Evolutionary conservation across 2,113 vertebrate species (phyloP), one percentile per base, ranked within the genome.

Genomic region (Aviceda subcristata): DNA sequence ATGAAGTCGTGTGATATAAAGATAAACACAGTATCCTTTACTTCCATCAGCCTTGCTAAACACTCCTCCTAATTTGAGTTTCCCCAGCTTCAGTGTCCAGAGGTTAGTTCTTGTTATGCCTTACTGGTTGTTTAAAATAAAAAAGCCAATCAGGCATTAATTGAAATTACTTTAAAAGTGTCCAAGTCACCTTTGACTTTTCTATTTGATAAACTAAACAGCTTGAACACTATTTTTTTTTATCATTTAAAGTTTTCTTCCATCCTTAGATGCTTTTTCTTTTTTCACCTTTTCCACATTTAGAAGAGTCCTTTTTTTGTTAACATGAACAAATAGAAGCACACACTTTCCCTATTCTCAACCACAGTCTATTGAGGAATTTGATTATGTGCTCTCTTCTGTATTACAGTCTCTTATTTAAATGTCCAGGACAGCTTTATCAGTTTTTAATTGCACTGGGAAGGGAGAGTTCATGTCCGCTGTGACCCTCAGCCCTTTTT

Each of bases 391-490:
- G 1, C 11, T 55, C 8, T 95, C 14, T 77, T 60, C 16, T 60
- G 7, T 56, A 27, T 24, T 69, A 9, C 7, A 36, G 21, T 27
- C 8, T 4, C 24, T 62, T 66, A 13, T 39, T 63, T 50, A 80
- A 88, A 69, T 17, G 45, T 21, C 32, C 66, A 68, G 43, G 34
- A 76, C 22, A 85, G 8, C 30, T 23, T 48, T 60, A 88, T 3
- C 29, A 36, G 19, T 69, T 81, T 57, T 10, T 60, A 53, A 79
- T 45, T 90, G 29, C 22, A 19, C 10, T 41, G 21, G 13, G 11
- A 86, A 74, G 29, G 15, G 8, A 64, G 11, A 79, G 36, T 46
- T 90, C 43, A 24, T 5, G 0, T 38, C 15, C 1, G 0, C 26
- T 69, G 27, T 62, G 57, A 79, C 20, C 8, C 7, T 56, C 32